A percentile compares a stretch with the other conserved stretches of the same genome.
These are phyloP conservation scores for Hiodon alosoides DNA, from an alignment of 2,113 vertebrate genomes.

Conservation along the genomic window DNA sequence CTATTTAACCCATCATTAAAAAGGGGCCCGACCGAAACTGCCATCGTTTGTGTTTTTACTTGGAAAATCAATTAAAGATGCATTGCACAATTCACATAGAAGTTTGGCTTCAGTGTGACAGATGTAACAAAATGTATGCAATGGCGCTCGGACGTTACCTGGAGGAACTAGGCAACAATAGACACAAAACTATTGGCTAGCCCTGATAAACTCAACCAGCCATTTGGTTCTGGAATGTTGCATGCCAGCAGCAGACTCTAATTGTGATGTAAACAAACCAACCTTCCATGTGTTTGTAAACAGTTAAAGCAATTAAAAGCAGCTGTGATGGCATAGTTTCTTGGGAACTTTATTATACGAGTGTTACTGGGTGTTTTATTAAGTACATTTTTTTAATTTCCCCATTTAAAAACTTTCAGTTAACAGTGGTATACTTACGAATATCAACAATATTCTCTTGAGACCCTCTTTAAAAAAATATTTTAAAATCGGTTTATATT, in stretches of 20 bases:
- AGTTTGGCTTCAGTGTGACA: neutral
- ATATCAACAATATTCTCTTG: too few relatives aligned
- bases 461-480: too few relatives aligned
- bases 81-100: neutral
- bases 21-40: too few relatives aligned
- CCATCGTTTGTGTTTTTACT: too few relatives aligned
- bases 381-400: neutral
- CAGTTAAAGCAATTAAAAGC: neutral
- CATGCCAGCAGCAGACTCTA: neutral
- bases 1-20: too few relatives aligned
- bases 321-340: neutral
- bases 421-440: too few relatives aligned
- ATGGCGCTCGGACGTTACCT: neutral
- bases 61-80: neutral
- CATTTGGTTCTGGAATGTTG: slow-evolving; percentile 11
- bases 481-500: too few relatives aligned
- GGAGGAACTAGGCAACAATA: neutral
- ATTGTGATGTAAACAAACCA: neutral
- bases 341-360: neutral
- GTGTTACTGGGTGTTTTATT: neutral
- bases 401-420: neutral
- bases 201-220: neutral
- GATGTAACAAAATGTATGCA: neutral
- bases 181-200: neutral
- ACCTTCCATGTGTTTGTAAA: neutral